Percentiles rank a stretch among this genome's conserved stretches.
phyloP scores from a whole-genome alignment of 1,140 invertebrate genomes.

The Chlorops oryzae region DNA sequence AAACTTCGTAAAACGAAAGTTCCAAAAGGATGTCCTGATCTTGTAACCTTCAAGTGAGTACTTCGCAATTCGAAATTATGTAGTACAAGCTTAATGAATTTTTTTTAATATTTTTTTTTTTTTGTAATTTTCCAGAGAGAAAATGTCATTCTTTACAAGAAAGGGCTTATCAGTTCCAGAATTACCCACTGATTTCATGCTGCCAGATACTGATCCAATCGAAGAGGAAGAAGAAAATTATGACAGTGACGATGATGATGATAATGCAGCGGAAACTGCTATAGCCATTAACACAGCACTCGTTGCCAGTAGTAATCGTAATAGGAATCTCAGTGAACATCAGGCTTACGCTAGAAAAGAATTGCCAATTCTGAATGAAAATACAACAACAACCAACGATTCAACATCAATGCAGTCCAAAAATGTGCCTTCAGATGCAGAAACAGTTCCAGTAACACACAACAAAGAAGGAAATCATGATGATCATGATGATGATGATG shows the following conservation, averaged over 20 bases:
- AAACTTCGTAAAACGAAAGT: slow-evolving; percentile 79
- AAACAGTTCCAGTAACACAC: slow-evolving; percentile 13
- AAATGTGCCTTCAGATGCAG: slow-evolving; percentile 11
- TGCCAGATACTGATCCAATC: slow-evolving; percentile 38
- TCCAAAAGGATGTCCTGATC: slow-evolving; percentile 82
- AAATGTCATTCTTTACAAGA: slow-evolving; percentile 90
- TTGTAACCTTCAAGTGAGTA: slow-evolving; percentile 88
- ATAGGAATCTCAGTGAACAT: slow-evolving; percentile 47
- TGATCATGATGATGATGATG: slow-evolving; percentile 41
- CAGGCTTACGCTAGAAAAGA: slow-evolving; percentile 16
- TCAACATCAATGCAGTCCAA: neutral
- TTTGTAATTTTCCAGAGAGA: slow-evolving; percentile 61
- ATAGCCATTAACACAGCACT: slow-evolving; percentile 44
- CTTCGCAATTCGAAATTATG: too few species aligned
- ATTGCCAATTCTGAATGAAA: slow-evolving; percentile 7
- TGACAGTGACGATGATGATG: slow-evolving; percentile 36
- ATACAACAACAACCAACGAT: neutral
- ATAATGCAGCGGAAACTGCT: slow-evolving; percentile 37
- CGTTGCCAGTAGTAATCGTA: slow-evolving; percentile 42
- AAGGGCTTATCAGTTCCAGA: slow-evolving; percentile 71
- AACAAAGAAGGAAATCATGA: neutral
- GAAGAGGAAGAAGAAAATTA: slow-evolving; percentile 38
- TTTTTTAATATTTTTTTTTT: slow-evolving; percentile 24
- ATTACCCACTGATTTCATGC: slow-evolving; percentile 57
- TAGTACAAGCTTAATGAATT: neutral